Conservation (phyloP, 2,888 invertebrate species). For the Parasteatoda lunata region DNA sequence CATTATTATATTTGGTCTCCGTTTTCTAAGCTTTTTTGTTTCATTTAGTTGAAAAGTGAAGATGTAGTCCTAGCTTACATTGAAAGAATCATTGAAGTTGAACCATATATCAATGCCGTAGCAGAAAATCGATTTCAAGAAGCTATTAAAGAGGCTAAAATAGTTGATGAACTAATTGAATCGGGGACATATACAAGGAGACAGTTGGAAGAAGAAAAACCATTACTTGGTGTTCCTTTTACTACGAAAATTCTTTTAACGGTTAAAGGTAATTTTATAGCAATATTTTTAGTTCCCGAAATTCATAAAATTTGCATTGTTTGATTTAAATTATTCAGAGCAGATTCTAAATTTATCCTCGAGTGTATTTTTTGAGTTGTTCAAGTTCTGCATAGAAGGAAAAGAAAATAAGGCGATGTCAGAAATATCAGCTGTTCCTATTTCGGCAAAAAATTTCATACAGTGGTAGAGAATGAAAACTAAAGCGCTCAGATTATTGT, state of each 20-base stretch:
- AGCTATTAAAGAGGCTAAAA: conserved; percentile 84
- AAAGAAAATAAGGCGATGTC: too few relatives aligned
- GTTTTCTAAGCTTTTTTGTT: background rate
- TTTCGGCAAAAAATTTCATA: too few relatives aligned
- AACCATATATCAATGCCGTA: conserved; percentile 86
- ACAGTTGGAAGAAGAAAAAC: conserved; percentile 79
- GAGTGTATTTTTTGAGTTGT: too few relatives aligned
- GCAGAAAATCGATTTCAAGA: conserved; percentile 85
- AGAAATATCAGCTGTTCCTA: too few relatives aligned
- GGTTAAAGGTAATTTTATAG: conserved; percentile 80
- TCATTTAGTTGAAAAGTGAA: conserved; percentile 77
- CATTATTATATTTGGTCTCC: too few relatives aligned
- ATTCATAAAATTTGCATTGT: too few relatives aligned
- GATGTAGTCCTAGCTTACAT: conserved; percentile 84
- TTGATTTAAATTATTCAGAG: too few relatives aligned
- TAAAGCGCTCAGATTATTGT: too few relatives aligned
- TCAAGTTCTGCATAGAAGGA: too few relatives aligned
- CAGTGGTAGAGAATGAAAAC: too few relatives aligned
- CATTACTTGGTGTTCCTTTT: conserved; percentile 92
- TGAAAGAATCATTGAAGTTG: conserved; percentile 84
- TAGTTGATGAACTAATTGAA: conserved; percentile 82
- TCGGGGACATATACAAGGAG: conserved; percentile 79
- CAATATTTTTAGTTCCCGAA: too few relatives aligned
- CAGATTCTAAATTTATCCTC: too few relatives aligned
- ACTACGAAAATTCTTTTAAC: conserved; percentile 91